Base-by-base conservation (phyloP, 2,888 invertebrate genomes). In the Heliconius ismenius region DNA sequence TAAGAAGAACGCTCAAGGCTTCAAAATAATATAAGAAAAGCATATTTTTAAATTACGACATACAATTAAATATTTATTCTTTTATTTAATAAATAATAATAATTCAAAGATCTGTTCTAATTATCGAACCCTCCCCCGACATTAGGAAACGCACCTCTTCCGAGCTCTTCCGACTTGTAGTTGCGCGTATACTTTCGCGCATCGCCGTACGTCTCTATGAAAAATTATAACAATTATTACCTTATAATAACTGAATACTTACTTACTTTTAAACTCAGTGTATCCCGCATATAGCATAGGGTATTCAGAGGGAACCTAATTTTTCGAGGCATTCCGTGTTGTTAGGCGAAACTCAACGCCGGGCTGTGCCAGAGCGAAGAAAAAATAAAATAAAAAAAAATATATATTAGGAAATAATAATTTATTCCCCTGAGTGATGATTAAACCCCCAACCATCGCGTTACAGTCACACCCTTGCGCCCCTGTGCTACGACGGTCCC, bases 201-300 rank as follows among this genome's bases (percentile, higher is more conserved):
- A 81, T 75, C 60, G 78, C 76, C 10, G 81, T 78, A 67, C 81
- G 81, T 13, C 78, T 79, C 81, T 81, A 68, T 21, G 73, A 73
- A 49, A 26, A 15, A 15, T 26, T 10, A 62, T 62, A 54, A 54
- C 9, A 54, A n/a, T 58, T n/a, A n/a, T n/a, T 58, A n/a, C 11
- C 39, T 39, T 39, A 11, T 39, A 3, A 39, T 39, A 39, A 3
- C 39, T 39, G 0, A 39, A 3, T 39, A 39, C 0, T 39, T 36
- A 36, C 36, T 26, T 32, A 32, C 6, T 32, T 32, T 39, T 39
- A 11, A 39, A 39, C 2, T 11, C 11, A 11, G 11, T 11, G 11
- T 39, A 39, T 11, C 39, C 11, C 11, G 39, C 11, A 39, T 39
- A 39, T 11, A 39, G 11, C 11, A 43, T 13, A 49, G 18, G 4